These are phyloP conservation scores for Cladopsammia gracilis DNA, from an alignment of 64 coral and sea anemone genomes.

Conservation along the genomic window DNA sequence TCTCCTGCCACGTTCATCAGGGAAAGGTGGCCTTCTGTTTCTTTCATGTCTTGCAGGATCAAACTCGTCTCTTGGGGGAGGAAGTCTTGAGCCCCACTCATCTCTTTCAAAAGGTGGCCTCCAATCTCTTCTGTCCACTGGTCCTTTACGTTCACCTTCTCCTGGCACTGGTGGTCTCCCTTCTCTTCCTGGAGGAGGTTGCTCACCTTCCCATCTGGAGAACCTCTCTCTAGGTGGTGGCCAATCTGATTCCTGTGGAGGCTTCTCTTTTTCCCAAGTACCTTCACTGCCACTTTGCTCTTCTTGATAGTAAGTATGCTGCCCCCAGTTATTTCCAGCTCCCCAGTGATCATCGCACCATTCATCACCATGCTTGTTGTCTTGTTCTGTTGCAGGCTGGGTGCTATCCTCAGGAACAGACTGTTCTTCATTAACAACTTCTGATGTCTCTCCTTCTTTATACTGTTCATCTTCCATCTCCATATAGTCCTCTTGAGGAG, in stretches of 20 bases:
- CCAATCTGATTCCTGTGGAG: neutral
- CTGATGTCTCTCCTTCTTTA: neutral
- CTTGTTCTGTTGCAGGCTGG: neutral
- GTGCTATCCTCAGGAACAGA: neutral
- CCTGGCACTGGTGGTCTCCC: constrained; percentile 9
- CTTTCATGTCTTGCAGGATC: neutral
- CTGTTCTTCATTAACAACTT: neutral
- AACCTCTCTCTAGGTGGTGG: constrained; percentile 1
- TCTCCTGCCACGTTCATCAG: neutral
- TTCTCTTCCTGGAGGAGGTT: constrained; percentile 27
- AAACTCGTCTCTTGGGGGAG: constrained; percentile 25
- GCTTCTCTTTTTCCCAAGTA: neutral
- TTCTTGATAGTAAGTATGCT: neutral
- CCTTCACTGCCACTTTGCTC: neutral
- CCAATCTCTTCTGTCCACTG: constrained; percentile 32
- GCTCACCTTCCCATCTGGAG: neutral
- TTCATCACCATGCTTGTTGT: neutral
- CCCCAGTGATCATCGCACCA: constrained; percentile 8
- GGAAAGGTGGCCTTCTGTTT: neutral
- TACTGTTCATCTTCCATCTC: neutral
- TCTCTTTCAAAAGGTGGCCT: neutral
- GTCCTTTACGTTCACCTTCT: neutral
- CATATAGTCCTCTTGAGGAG: constrained; percentile 7
- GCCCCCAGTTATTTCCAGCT: constrained; percentile 1
- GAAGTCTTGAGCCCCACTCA: constrained; percentile 9